Conservation (phyloP, 2,113 vertebrate genomes). For the Hippocampus barbouri region DNA sequence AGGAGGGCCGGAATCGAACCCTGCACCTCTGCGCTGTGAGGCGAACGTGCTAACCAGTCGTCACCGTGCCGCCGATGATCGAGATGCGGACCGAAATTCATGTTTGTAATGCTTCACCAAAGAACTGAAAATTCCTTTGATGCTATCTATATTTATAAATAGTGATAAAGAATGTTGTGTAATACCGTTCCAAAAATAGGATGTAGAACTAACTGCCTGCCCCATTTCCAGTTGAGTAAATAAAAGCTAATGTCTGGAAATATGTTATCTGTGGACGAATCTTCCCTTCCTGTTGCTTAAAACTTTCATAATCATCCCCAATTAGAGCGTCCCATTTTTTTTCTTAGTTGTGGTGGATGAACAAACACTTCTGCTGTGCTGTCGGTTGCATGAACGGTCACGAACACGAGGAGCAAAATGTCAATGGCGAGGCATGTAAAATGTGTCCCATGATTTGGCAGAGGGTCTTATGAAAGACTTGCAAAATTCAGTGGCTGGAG, state of each 20-base stretch:
- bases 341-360: slow-evolving; percentile 21
- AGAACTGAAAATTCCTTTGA: too few species aligned
- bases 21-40: too few species aligned
- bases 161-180: too few species aligned
- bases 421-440: slow-evolving; percentile 41
- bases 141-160: too few species aligned
- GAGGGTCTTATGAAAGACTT: slow-evolving; percentile 28
- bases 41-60: too few species aligned
- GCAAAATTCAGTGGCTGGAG: background rate
- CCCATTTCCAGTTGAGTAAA: background rate
- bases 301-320: slow-evolving; percentile 32
- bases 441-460: slow-evolving; percentile 34
- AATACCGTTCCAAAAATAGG: too few species aligned
- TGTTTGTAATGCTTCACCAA: background rate
- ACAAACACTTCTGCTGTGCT: slow-evolving; percentile 31
- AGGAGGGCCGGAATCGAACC: too few species aligned
- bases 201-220: background rate
- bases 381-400: slow-evolving; percentile 44
- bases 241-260: background rate
- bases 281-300: slow-evolving; percentile 18
- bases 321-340: slow-evolving; percentile 6
- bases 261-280: slow-evolving; percentile 16
- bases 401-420: slow-evolving; percentile 47
- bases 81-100: background rate
- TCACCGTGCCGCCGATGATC: background rate